These are phyloP conservation scores for Sciurus carolinensis DNA, from an alignment of 2,797 vertebrate genomes.

Conservation along the genomic window DNA sequence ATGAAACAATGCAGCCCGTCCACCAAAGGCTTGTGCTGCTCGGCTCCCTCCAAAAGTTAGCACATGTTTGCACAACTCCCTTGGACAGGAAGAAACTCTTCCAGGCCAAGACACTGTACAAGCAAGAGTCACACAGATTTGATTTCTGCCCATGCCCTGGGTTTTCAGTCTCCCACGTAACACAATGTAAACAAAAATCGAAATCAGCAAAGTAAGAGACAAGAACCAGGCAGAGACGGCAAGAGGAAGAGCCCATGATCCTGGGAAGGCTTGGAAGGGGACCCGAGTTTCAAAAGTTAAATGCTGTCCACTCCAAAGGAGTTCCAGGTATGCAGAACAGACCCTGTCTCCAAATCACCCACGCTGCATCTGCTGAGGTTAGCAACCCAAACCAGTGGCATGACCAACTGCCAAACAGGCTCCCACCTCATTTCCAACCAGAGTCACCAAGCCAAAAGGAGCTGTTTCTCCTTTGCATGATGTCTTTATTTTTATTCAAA, in stretches of 20 bases:
- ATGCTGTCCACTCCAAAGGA: neutral
- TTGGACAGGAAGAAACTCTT: fast-evolving
- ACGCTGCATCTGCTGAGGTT: neutral
- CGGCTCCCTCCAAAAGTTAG: fast-evolving
- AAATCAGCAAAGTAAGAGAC: neutral
- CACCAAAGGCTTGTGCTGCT: neutral
- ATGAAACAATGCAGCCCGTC: fast-evolving
- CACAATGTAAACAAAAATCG: neutral
- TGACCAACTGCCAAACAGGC: neutral
- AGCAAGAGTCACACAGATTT: fast-evolving
- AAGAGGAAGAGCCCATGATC: fast-evolving
- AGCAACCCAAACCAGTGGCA: neutral
- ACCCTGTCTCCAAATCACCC: neutral
- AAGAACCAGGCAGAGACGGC: neutral
- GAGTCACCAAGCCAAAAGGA: neutral
- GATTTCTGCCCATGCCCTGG: neutral
- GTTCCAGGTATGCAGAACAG: neutral
- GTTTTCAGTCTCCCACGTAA: neutral
- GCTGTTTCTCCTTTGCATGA: neutral
- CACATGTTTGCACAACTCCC: fast-evolving
- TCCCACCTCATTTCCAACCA: neutral
- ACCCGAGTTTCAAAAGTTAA: neutral
- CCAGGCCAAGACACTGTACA: fast-evolving
- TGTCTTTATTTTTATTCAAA: slow-evolving; percentile 65
- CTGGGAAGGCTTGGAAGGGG: neutral